A percentile compares a stretch with the other conserved stretches of the same genome.
Evolutionary conservation across 2,797 vertebrate species (phyloP).

Genomic region (Furcifer pardalis): DNA sequence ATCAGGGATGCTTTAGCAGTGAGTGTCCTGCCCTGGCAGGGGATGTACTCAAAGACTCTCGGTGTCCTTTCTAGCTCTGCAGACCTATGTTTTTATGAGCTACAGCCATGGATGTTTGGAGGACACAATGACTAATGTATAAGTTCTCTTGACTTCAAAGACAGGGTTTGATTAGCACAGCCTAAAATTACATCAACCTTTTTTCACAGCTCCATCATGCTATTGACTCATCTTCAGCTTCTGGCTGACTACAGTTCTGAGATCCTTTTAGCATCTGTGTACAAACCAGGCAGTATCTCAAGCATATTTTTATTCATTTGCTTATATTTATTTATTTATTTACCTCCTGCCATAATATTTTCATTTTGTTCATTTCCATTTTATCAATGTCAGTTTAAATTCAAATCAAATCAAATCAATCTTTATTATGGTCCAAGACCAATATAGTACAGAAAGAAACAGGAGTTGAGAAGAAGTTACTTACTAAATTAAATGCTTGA

Average conservation of each 20-base stretch:
- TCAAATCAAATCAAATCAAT: too few relatives aligned
- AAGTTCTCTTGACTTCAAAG: not conserved
- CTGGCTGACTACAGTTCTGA: not conserved
- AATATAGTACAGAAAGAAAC: too few relatives aligned
- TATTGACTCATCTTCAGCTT: not conserved
- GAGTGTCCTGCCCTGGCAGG: too few relatives aligned
- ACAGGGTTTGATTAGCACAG: not conserved
- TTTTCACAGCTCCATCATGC: not conserved
- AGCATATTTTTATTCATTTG: not conserved
- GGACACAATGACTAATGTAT: not conserved
- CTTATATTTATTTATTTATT: not conserved
- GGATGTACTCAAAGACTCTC: too few relatives aligned
- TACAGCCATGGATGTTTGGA: not conserved
- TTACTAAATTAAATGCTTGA: too few relatives aligned
- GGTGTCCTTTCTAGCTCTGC: too few relatives aligned
- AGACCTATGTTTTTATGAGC: too few relatives aligned
- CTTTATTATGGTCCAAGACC: too few relatives aligned
- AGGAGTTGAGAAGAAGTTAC: too few relatives aligned
- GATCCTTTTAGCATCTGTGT: not conserved
- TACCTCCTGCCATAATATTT: not conserved
- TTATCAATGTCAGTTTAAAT: not conserved
- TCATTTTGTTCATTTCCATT: not conserved
- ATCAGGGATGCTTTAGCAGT: too few relatives aligned
- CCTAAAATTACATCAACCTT: not conserved
- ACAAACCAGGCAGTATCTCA: not conserved